phyloP scores from a whole-genome alignment of 1,140 invertebrate species.

The Drosophila parabipectinata region DNA sequence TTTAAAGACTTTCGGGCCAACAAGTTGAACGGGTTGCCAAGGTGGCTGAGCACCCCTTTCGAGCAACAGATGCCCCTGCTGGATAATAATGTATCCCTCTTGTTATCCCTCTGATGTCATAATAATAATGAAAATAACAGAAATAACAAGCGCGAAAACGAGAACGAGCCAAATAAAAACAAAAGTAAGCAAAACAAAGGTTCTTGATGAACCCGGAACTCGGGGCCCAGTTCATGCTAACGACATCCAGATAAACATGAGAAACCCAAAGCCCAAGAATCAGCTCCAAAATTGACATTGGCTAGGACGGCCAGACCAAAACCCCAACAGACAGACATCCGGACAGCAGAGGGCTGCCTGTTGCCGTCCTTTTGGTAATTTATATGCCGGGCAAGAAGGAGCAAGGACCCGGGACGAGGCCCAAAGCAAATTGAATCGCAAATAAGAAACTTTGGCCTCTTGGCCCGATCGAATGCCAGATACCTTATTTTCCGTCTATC shows the following conservation, averaged over 20 bases:
- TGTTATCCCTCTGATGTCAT: slow-evolving; percentile 54
- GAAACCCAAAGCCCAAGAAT: slow-evolving; percentile 18
- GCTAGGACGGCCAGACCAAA: slow-evolving; percentile 46
- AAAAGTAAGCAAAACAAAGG: slow-evolving; percentile 59
- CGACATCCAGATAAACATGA: slow-evolving; percentile 69
- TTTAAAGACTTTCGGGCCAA: slow-evolving; percentile 40
- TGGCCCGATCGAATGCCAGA: slow-evolving; percentile 30
- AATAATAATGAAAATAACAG: slow-evolving; percentile 57
- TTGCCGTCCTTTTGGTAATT: slow-evolving; percentile 54
- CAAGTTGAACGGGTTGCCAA: slow-evolving; percentile 30
- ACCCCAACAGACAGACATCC: slow-evolving; percentile 6
- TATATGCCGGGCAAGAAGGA: slow-evolving; percentile 43
- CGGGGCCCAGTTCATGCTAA: slow-evolving; percentile 50
- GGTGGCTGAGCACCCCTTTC: slow-evolving; percentile 46
- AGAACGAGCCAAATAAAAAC: slow-evolving; percentile 61
- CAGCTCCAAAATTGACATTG: slow-evolving; percentile 63
- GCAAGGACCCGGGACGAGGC: slow-evolving; percentile 5
- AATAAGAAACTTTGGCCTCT: slow-evolving; percentile 40
- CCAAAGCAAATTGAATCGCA: slow-evolving; percentile 58
- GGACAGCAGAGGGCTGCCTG: slow-evolving; percentile 23
- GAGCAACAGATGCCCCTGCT: slow-evolving; percentile 58
- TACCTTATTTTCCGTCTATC: slow-evolving; percentile 14
- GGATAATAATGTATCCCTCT: slow-evolving; percentile 13
- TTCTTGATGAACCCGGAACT: slow-evolving; percentile 24
- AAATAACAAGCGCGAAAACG: slow-evolving; percentile 9